Percentiles rank a stretch among this genome's conserved stretches.
These are phyloP conservation scores for Sussaba pulchella DNA, from an alignment of 2,888 invertebrate genomes.

Conservation along the genomic window DNA sequence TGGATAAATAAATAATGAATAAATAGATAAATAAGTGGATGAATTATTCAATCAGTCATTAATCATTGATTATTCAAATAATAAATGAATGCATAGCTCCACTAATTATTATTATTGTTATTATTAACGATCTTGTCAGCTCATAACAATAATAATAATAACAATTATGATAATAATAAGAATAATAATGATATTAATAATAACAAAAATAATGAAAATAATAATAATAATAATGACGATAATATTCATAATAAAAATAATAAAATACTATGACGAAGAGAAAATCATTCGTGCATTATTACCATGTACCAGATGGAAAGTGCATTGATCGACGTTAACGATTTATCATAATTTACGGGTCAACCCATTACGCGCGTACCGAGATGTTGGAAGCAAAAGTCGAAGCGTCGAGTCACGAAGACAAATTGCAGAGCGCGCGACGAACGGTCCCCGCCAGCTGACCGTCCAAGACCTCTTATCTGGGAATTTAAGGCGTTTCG, in stretches of 20 bases:
- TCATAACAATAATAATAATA: not conserved
- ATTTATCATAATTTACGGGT: constrained; percentile 48
- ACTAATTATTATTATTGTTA: no score
- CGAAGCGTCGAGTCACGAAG: constrained; percentile 77
- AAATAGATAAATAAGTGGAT: no score
- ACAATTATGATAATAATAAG: not conserved
- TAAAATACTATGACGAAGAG: constrained; percentile 11
- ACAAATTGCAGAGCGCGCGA: constrained; percentile 75
- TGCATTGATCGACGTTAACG: constrained; percentile 45
- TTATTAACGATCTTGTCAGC: no score
- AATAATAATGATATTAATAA: no score
- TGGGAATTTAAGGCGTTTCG: constrained; percentile 42
- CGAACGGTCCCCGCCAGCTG: not conserved
- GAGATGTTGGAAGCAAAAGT: constrained; percentile 26
- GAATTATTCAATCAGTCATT: no score
- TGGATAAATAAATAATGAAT: no score
- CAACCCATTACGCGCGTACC: constrained; percentile 24
- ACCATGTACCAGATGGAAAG: constrained; percentile 27
- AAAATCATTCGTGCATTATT: constrained; percentile 44
- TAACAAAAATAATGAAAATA: no score
- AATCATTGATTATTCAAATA: no score
- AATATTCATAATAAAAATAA: not conserved
- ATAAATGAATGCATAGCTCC: no score
- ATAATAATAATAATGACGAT: not conserved
- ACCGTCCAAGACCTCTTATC: constrained; percentile 43